Evolutionary conservation across 2,888 invertebrate species (phyloP), one percentile per base, ranked within the genome.

Genomic region (Aspidiotus rigidus): DNA sequence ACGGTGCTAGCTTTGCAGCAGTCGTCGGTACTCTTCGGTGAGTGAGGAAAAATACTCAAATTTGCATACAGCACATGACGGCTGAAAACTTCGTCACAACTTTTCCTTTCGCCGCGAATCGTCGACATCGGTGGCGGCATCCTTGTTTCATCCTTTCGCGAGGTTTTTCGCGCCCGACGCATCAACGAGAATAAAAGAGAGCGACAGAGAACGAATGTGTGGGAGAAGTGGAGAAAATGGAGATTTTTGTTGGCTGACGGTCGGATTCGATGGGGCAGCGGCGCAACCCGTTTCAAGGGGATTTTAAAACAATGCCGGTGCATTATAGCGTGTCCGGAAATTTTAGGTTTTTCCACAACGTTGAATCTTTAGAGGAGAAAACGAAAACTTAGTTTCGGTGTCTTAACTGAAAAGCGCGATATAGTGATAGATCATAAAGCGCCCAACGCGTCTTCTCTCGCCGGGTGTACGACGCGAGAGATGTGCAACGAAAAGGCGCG

Each of bases 301-400:
- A 59, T 44, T 59, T 57, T 59, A 66, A 66, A 66, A 66, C 66
- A 66, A 66, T 66, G 66, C 57, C 66, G 57, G 66, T 59, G 66
- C 66, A 66, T 59, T 66, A 66, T 66, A 66, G 57, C 57, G 66
- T 66, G 66, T 66, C 66, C 66, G 66, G 66, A 66, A 66, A 66
- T 66, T 66, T 66, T 66, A 66, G 66, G 66, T 66, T 66, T 66
- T 66, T 66, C 66, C 66, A 66, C 66, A 66, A 66, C 66, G 66
- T 66, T 66, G 66, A 66, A 66, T 66, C 66, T 66, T 66, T 66
- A 57, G 66, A 63, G 54, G 53, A 28, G 28, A 28, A 28, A 28
- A 28, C 28, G 28, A 28, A 53, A 66, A 66, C 66, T 66, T 66
- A 66, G 66, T 66, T 66, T 59, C 28, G 28, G 28, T 66, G 66